Percentiles rank a stretch among this genome's conserved stretches.
phyloP scores from a whole-genome alignment of 2,113 vertebrate species.

The Pseudorectes ferrugineus region DNA sequence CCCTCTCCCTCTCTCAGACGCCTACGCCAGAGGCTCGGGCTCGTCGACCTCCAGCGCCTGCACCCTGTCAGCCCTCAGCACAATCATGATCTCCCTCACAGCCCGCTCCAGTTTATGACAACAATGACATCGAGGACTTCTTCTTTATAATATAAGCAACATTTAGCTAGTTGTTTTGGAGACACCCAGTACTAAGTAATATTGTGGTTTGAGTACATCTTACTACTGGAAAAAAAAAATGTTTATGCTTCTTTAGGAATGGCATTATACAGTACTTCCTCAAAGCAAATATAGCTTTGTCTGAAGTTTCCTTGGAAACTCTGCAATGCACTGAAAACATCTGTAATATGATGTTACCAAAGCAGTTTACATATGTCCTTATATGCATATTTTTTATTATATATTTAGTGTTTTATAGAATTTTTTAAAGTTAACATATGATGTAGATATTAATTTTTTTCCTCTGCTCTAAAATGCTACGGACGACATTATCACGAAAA shows the following conservation, averaged over 20 bases:
- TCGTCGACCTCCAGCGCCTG: constrained; percentile 91
- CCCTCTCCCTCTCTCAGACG: constrained; percentile 71
- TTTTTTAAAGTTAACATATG: constrained; percentile 84
- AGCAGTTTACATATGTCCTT: constrained; percentile 98
- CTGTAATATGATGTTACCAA: constrained; percentile 98
- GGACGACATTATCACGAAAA: constrained; percentile 62
- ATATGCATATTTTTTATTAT: constrained; percentile 99
- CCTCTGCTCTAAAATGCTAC: constrained; percentile 79
- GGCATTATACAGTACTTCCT: constrained; percentile 78
- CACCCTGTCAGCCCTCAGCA: constrained; percentile 93
- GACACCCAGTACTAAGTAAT: constrained; percentile 78
- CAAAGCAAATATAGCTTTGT: constrained; percentile 77
- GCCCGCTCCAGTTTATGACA: constrained; percentile 98
- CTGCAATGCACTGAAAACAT: constrained; percentile 87
- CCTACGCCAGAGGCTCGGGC: constrained; percentile 82
- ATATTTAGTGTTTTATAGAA: constrained; percentile 95
- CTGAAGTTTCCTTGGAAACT: constrained; percentile 78
- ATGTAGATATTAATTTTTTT: constrained; percentile 81
- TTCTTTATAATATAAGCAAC: constrained; percentile 81
- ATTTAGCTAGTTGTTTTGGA: constrained; percentile 81
- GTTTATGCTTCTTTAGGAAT: constrained; percentile 84
- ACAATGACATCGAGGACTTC: constrained; percentile 64
- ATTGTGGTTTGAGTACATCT: constrained; percentile 78
- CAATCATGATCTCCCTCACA: constrained; percentile 96
- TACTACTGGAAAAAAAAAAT: constrained; percentile 73